Evolutionary conservation across 1,140 invertebrate genomes (phyloP).

Genomic region (Colletes latitarsis): DNA sequence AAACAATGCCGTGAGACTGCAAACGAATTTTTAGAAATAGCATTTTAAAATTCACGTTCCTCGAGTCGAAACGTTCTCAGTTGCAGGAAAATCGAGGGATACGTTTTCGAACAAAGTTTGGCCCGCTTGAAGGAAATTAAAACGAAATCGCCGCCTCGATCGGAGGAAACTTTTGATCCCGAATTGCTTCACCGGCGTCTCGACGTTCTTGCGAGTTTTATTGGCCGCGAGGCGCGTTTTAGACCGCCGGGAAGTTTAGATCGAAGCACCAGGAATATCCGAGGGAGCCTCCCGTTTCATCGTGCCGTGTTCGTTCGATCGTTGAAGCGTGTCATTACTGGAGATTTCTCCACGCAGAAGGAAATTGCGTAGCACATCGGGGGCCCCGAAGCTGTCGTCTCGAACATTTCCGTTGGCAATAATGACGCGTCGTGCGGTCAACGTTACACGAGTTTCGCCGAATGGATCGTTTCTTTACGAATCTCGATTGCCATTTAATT

Average conservation of each 20-base stretch:
- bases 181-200: not conserved
- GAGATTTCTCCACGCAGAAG: constrained; percentile 35
- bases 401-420: not conserved
- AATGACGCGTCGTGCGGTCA: not conserved
- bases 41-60: no score
- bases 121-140: no score
- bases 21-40: no score
- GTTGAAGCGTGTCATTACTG: constrained; percentile 41
- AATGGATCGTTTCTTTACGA: not conserved
- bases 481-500: no score
- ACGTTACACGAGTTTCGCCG: not conserved
- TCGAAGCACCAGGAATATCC: constrained; percentile 22
- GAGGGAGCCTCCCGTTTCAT: constrained; percentile 7
- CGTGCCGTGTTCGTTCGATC: constrained; percentile 12
- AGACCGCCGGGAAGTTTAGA: constrained; percentile 14
- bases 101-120: no score
- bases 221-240: constrained; percentile 1
- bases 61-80: no score
- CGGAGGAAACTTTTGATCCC: no score
- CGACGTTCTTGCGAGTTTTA: constrained; percentile 2
- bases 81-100: no score
- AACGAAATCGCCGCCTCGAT: no score
- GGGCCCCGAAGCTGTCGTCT: not conserved
- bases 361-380: constrained; percentile 34
- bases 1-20: no score